Conservation (phyloP, 1,140 invertebrate genomes). For the Drosophila serrata region DNA sequence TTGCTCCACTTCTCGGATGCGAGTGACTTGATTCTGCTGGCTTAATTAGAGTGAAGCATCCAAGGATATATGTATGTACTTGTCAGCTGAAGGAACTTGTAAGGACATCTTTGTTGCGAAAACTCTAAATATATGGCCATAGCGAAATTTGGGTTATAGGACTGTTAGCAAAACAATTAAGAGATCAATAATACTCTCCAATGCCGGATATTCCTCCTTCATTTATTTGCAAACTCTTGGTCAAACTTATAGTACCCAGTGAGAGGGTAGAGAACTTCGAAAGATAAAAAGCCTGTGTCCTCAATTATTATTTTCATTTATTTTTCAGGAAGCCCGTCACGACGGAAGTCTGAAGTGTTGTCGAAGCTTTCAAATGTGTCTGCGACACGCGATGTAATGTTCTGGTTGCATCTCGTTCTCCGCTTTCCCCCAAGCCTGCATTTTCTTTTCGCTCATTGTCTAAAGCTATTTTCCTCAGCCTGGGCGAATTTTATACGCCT, state of each 20-base stretch:
- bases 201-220: too few relatives aligned
- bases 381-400: constrained; percentile 76
- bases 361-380: constrained; percentile 76
- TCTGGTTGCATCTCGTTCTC: constrained; percentile 31
- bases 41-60: constrained; percentile 29
- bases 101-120: background rate
- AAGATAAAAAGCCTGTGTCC: constrained; percentile 39
- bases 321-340: constrained; percentile 35
- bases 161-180: background rate
- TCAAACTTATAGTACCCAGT: background rate
- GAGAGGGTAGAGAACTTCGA: background rate
- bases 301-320: constrained; percentile 51
- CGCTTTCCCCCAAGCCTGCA: background rate
- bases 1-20: constrained; percentile 28
- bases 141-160: background rate
- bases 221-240: background rate
- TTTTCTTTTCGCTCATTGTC: constrained; percentile 59
- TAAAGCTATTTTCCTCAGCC: constrained; percentile 63
- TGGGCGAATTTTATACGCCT: constrained; percentile 59
- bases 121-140: background rate
- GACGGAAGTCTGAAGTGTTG: constrained; percentile 77
- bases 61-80: background rate
- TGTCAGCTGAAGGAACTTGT: background rate
- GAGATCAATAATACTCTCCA: background rate
- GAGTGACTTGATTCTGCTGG: background rate